Evolutionary conservation across 2,888 invertebrate species (phyloP).

Genomic region (Acrobasis suavella): DNA sequence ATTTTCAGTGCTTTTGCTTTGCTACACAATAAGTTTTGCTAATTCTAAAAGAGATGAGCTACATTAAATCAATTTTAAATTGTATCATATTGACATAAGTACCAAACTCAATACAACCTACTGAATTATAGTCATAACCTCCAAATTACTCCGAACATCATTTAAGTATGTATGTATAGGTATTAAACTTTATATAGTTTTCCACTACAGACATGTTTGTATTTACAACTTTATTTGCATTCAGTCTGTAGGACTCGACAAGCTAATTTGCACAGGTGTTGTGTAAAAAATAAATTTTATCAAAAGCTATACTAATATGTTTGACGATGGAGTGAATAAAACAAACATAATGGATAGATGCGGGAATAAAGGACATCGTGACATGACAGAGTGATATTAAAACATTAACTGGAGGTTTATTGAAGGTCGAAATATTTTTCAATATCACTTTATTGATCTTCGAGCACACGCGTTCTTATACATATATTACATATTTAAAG

Average conservation of each 20-base stretch:
- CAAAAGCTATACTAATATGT: not conserved
- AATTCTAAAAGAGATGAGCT: too few species aligned
- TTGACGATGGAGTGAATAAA: not conserved
- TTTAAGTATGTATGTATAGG: too few species aligned
- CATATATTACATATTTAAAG: not conserved
- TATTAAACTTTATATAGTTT: not conserved
- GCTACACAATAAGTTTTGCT: too few species aligned
- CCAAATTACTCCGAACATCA: too few species aligned
- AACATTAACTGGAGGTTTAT: not conserved
- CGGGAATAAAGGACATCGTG: not conserved
- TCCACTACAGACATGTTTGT: not conserved
- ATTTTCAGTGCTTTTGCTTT: too few species aligned
- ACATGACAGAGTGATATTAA: not conserved
- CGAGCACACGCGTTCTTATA: not conserved
- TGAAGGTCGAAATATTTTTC: not conserved
- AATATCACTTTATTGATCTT: not conserved
- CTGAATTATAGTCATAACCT: too few species aligned
- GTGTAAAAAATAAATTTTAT: not conserved
- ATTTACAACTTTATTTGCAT: slow-evolving; percentile 2
- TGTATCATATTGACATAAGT: too few species aligned
- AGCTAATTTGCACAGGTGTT: slow-evolving; percentile 9
- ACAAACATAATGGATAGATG: not conserved
- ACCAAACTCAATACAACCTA: too few species aligned
- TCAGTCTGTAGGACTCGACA: not conserved
- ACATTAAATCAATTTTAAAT: too few species aligned